Percentiles rank a stretch among this genome's conserved stretches.
phyloP scores from a whole-genome alignment of 2,888 invertebrate species.

The Halictus quadricinctus region DNA sequence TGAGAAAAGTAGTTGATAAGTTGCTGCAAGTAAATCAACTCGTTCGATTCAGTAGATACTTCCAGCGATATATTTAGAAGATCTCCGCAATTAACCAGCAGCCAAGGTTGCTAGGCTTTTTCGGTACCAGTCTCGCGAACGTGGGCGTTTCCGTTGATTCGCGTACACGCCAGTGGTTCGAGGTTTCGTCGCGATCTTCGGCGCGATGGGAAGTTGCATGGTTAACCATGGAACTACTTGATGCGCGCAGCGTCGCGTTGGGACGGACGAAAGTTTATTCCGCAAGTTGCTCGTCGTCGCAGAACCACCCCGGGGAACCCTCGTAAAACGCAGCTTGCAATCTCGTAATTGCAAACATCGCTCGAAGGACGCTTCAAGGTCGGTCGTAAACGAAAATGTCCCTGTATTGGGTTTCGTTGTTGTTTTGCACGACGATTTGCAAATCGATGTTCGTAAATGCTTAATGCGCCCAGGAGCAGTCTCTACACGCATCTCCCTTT shows the following conservation, averaged over 20 bases:
- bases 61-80: conserved; percentile 3
- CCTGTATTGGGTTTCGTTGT: neutral
- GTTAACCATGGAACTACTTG: conserved; percentile 19
- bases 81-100: conserved; percentile 37
- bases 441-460: neutral
- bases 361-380: conserved; percentile 1
- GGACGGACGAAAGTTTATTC: conserved; percentile 17
- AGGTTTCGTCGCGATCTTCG: conserved; percentile 26
- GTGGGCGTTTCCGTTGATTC: conserved; percentile 31
- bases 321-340: conserved; percentile 51
- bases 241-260: neutral
- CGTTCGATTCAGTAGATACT: neutral
- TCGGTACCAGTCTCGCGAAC: neutral
- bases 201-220: conserved; percentile 4
- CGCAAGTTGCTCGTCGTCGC: conserved; percentile 30
- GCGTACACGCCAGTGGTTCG: conserved; percentile 33
- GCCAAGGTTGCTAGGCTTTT: neutral
- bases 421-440: no score
- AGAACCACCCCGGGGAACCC: conserved; percentile 34
- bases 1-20: neutral
- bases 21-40: neutral
- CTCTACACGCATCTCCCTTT: no score
- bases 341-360: conserved; percentile 47
- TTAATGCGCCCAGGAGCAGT: neutral
- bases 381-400: conserved; percentile 9